Conservation (phyloP, 2,797 vertebrate genomes). For the Eulemur rubriventer region DNA sequence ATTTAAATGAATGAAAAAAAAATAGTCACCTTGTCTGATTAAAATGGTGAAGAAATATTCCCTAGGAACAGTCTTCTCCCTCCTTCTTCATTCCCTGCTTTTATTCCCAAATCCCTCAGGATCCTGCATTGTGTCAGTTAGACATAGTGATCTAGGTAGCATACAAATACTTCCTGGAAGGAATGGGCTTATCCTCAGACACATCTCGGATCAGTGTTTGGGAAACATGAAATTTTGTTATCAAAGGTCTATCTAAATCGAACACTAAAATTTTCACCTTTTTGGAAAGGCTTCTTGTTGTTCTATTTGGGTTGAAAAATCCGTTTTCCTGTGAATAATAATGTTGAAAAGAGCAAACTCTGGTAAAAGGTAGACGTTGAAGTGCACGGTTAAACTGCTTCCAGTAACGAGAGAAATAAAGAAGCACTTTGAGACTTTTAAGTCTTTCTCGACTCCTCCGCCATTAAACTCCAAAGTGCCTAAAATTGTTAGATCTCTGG, state of each 20-base stretch:
- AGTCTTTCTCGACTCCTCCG: conserved; percentile 11
- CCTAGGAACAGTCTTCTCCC: not conserved
- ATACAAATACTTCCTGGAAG: not conserved
- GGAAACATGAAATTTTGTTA: conserved; percentile 3
- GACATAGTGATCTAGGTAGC: not conserved
- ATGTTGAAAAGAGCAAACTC: not conserved
- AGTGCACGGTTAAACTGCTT: not conserved
- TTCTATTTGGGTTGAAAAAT: conserved; percentile 33
- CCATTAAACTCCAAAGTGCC: conserved; percentile 17
- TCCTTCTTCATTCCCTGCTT: not conserved
- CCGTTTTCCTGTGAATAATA: conserved; percentile 47
- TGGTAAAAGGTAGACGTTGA: not conserved
- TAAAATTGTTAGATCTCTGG: conserved; percentile 26
- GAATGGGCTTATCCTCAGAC: not conserved
- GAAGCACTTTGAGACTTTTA: not conserved
- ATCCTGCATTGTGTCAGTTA: not conserved
- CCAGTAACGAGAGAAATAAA: conserved; percentile 35
- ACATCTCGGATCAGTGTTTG: not conserved
- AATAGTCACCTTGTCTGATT: not conserved
- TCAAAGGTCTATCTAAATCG: conserved; percentile 18
- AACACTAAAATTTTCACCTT: conserved; percentile 8
- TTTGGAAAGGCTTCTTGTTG: conserved; percentile 31
- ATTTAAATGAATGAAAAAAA: not conserved
- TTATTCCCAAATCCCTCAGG: not conserved
- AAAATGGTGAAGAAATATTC: conserved; percentile 27